A percentile compares a stretch with the other conserved stretches of the same genome.
phyloP scores from a whole-genome alignment of 2,888 invertebrate species.

The Patella caerulea region DNA sequence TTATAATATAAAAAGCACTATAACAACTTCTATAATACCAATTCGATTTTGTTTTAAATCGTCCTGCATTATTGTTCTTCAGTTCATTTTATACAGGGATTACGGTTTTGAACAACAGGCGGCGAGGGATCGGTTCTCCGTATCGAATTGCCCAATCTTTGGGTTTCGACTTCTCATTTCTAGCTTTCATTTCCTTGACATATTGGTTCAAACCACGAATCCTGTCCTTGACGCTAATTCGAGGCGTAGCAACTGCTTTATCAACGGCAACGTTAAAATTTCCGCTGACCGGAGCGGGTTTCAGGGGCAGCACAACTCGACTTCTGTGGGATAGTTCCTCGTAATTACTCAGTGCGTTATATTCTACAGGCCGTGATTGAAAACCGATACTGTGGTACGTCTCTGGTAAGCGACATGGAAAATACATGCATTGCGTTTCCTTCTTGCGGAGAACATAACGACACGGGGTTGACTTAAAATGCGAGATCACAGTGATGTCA shows the following conservation, averaged over 20 bases:
- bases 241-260: slow-evolving; percentile 4
- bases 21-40: too few species aligned
- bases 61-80: too few species aligned
- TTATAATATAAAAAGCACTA: too few species aligned
- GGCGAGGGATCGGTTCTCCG: slow-evolving; percentile 49
- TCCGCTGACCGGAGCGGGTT: slow-evolving; percentile 8
- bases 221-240: slow-evolving; percentile 47
- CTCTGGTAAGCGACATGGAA: slow-evolving; percentile 51
- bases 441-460: slow-evolving; percentile 36
- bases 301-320: slow-evolving; percentile 38
- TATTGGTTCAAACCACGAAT: slow-evolving; percentile 50
- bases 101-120: slow-evolving; percentile 52
- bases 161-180: slow-evolving; percentile 52
- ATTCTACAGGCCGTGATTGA: slow-evolving; percentile 35
- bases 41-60: too few species aligned
- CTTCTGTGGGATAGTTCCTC: slow-evolving; percentile 38
- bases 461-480: slow-evolving; percentile 25
- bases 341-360: slow-evolving; percentile 47
- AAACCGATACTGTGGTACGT: slow-evolving; percentile 53
- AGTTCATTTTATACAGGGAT: slow-evolving; percentile 27
- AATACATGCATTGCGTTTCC: slow-evolving; percentile 43
- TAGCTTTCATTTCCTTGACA: slow-evolving; percentile 50
- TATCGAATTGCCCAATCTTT: slow-evolving; percentile 58
- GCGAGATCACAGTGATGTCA: not conserved
- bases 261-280: slow-evolving; percentile 12